Evolutionary conservation across 2,888 invertebrate genomes (phyloP), one percentile per base, ranked within the genome.

Genomic region (Leucophenga montana): DNA sequence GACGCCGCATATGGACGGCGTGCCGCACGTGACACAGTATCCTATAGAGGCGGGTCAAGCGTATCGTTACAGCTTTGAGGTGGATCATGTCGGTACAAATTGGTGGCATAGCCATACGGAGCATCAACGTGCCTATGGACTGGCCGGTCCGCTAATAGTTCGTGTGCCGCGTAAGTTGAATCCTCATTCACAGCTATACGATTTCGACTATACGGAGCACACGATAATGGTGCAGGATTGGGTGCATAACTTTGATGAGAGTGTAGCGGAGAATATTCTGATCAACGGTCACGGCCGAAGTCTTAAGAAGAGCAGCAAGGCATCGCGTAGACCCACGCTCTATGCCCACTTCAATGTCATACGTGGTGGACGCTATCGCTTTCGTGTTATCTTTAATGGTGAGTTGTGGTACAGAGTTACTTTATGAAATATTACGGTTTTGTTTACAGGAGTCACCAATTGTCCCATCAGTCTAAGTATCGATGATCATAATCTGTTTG

Each of bases 101-200:
- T 87, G 87, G 87, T 87, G 87, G 87, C 87, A 87, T 66, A 86
- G 87, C 66, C 87, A 87, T 67, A 85, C 83, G 3, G 79, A 80
- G 0, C 82, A 84, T 66, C 87, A 87, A 71, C 78, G 87, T 1
- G 86, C 83, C 13, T 86, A 81, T 57, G 87, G 87, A 0, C 54
- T 87, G 20, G 84, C 86, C 0, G 87, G 87, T 0, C 71, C 87
- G 0, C 18, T 87, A 33, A 74, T 87, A 53, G 81, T 84, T 11
- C 85, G 85, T 0, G 78, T 80, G 57, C 78, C 87, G 2, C 20
- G 18, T 0, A 75, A 77, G 3, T 54, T 76, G 0, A 84, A 87
- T 75, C 75, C 80, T 0, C 87, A 87, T 65, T 78, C 75, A 0
- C 71, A 78, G 33, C 71, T 84, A 0, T 87, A 87, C 68, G 86